phyloP scores from a whole-genome alignment of 2,113 vertebrate genomes.

The Ancistrus triradiatus region DNA sequence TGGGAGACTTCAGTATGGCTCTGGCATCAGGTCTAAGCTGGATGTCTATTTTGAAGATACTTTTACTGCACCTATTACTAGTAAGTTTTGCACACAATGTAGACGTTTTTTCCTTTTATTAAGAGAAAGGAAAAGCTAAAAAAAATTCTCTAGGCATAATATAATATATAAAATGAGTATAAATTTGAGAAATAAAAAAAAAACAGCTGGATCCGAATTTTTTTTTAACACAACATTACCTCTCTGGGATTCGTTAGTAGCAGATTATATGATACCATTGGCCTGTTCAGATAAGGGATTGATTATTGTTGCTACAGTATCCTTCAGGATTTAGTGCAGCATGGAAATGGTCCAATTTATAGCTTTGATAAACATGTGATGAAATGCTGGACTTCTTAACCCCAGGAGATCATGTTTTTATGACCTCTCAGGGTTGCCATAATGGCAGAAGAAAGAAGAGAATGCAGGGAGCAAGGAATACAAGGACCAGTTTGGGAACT shows the following conservation, averaged over 20 bases:
- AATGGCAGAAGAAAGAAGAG: slow-evolving; percentile 79
- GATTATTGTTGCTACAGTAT: no score
- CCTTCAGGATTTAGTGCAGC: slow-evolving; percentile 26
- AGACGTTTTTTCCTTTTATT: no score
- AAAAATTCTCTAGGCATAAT: no score
- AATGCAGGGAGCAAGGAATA: slow-evolving; percentile 92
- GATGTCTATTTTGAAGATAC: slow-evolving; percentile 47
- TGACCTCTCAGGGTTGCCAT: slow-evolving; percentile 67
- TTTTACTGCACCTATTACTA: slow-evolving; percentile 53
- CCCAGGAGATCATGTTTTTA: slow-evolving; percentile 34
- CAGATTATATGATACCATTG: no score
- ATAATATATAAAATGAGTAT: no score
- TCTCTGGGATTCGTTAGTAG: no score
- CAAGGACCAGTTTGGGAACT: slow-evolving; percentile 79
- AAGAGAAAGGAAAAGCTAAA: no score
- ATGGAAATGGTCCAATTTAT: slow-evolving; percentile 1
- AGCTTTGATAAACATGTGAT: slow-evolving; percentile 41
- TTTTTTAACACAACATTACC: no score
- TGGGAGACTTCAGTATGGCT: slow-evolving; percentile 53
- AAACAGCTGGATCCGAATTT: no score
- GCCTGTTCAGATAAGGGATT: no score
- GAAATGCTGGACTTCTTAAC: slow-evolving; percentile 52
- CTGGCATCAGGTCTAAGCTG: slow-evolving; percentile 39
- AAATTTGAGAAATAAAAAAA: no score
- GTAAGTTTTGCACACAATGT: no score